phyloP scores from a whole-genome alignment of 2,888 invertebrate genomes.

The Mongoloraphidia duomilia region DNA sequence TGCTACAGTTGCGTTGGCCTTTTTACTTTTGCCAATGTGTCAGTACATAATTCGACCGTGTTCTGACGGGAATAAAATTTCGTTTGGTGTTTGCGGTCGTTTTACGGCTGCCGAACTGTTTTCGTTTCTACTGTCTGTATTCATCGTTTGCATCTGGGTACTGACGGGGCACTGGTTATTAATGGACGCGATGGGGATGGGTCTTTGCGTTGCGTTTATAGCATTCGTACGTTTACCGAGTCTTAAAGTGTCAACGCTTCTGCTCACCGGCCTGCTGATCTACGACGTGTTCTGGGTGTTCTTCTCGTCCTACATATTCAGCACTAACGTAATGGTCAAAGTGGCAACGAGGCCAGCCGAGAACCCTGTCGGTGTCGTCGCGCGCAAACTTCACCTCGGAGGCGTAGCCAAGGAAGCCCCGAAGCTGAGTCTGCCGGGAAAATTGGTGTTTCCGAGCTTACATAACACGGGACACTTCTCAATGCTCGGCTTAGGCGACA shows the following conservation, averaged over 20 bases:
- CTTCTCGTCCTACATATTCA: constrained; percentile 96
- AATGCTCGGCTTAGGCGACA: constrained; percentile 79
- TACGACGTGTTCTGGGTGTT: constrained; percentile 99
- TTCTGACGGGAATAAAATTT: constrained; percentile 71
- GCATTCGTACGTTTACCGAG: constrained; percentile 92
- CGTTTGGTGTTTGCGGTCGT: constrained; percentile 82
- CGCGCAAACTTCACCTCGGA: constrained; percentile 81
- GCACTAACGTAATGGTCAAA: constrained; percentile 97
- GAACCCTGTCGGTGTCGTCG: constrained; percentile 86
- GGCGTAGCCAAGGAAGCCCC: constrained; percentile 86
- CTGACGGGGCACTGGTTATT: constrained; percentile 95
- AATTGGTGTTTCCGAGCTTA: constrained; percentile 93
- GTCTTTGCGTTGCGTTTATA: constrained; percentile 93
- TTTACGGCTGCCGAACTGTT: constrained; percentile 90
- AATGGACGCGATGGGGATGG: constrained; percentile 99
- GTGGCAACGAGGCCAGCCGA: constrained; percentile 75
- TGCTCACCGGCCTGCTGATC: constrained; percentile 82
- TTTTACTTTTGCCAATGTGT: constrained; percentile 91
- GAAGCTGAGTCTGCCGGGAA: constrained; percentile 89
- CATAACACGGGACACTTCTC: constrained; percentile 94
- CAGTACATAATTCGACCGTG: constrained; percentile 84
- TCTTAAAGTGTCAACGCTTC: constrained; percentile 85
- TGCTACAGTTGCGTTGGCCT: constrained; percentile 92
- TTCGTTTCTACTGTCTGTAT: constrained; percentile 81
- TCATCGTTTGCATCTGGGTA: constrained; percentile 94